Conservation (phyloP, 2,113 vertebrate species). For the Mesocricetus auratus region DNA sequence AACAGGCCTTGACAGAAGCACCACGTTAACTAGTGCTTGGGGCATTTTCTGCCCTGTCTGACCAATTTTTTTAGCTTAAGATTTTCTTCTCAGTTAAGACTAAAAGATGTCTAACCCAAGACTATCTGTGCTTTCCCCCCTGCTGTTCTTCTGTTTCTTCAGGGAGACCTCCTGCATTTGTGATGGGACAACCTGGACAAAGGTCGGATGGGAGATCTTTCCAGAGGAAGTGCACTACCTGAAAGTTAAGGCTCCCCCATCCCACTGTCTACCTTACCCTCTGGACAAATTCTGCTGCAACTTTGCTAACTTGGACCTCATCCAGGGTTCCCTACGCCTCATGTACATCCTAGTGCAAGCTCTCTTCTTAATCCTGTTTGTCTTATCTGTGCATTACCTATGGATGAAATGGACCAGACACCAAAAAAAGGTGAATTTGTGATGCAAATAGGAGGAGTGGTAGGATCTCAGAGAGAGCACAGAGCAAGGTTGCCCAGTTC, state of each 20-base stretch:
- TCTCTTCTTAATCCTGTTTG: constrained; percentile 66
- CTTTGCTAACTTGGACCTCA: constrained; percentile 56
- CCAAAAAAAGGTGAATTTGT: constrained; percentile 73
- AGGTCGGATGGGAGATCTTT: constrained; percentile 81
- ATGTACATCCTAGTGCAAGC: constrained; percentile 47
- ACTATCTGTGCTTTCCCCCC: constrained; percentile 13
- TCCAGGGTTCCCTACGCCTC: constrained; percentile 52
- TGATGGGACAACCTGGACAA: constrained; percentile 80
- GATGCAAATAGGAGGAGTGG: constrained; percentile 10
- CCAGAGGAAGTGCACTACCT: constrained; percentile 76
- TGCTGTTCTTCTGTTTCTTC: constrained; percentile 73
- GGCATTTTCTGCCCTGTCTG: constrained; percentile 30
- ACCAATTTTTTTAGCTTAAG: constrained; percentile 52
- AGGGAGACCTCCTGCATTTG: constrained; percentile 62
- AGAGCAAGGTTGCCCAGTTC: background rate
- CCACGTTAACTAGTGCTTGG: background rate
- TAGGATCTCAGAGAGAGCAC: constrained; percentile 25
- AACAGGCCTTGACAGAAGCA: background rate
- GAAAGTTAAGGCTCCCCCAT: constrained; percentile 41
- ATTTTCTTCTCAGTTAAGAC: constrained; percentile 54
- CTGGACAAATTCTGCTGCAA: constrained; percentile 71
- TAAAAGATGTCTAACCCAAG: constrained; percentile 66
- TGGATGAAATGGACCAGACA: constrained; percentile 80
- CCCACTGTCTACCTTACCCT: constrained; percentile 67
- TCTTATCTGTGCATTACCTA: constrained; percentile 76